phyloP scores from a whole-genome alignment of 1,140 invertebrate genomes.

The Leptoteleia sp. region DNA sequence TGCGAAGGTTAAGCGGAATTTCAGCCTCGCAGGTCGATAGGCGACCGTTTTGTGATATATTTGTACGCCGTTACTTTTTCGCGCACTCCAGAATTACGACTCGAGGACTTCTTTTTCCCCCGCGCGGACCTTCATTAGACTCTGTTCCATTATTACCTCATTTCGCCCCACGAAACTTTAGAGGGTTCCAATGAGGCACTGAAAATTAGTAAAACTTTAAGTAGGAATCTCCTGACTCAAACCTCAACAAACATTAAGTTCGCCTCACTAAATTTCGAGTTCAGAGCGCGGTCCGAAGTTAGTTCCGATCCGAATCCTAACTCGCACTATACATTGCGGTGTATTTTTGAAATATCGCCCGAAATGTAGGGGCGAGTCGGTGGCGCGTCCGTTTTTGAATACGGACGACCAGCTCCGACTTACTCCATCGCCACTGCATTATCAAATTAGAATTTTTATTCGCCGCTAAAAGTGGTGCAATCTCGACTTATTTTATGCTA shows the following conservation, averaged over 20 bases:
- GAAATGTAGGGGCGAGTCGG: slow-evolving; percentile 7
- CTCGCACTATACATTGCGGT: slow-evolving; percentile 41
- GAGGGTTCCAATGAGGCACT: slow-evolving; percentile 51
- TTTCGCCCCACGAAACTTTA: slow-evolving; percentile 50
- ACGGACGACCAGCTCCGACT: background rate
- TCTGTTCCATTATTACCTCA: slow-evolving; percentile 60
- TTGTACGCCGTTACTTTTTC: slow-evolving; percentile 16
- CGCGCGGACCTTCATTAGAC: slow-evolving; percentile 40
- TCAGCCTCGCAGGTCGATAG: background rate
- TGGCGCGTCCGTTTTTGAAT: slow-evolving; percentile 7
- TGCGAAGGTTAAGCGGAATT: slow-evolving; percentile 1
- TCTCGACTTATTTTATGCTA: slow-evolving; percentile 28
- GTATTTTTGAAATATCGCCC: slow-evolving; percentile 18
- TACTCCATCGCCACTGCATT: slow-evolving; percentile 22
- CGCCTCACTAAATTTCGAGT: slow-evolving; percentile 47
- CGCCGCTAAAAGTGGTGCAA: slow-evolving; percentile 13
- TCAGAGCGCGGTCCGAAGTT: slow-evolving; percentile 12
- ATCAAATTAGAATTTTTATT: slow-evolving; percentile 45
- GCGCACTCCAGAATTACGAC: slow-evolving; percentile 8
- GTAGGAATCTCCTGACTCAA: slow-evolving; percentile 31
- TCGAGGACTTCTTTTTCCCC: slow-evolving; percentile 28
- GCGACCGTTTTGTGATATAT: slow-evolving; percentile 24
- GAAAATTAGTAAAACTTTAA: slow-evolving; percentile 65
- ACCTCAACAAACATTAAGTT: slow-evolving; percentile 61
- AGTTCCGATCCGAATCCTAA: slow-evolving; percentile 38